These are phyloP conservation scores for Lasioglossum malachurum DNA, from an alignment of 2,888 invertebrate genomes.

Conservation along the genomic window DNA sequence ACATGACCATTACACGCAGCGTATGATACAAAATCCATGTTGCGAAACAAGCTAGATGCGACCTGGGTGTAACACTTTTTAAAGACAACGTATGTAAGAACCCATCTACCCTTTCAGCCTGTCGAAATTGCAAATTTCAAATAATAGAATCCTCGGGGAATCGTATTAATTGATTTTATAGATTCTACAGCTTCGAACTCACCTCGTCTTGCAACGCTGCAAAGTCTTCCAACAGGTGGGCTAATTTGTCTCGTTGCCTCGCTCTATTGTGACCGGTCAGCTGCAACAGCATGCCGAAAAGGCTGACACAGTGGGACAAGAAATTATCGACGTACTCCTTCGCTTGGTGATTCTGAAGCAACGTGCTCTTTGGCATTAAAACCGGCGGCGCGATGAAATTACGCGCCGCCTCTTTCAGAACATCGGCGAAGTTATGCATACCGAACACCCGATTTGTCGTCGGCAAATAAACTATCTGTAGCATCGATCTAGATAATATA, in stretches of 20 bases:
- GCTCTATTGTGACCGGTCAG: slow-evolving; percentile 98
- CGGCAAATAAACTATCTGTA: slow-evolving; percentile 92
- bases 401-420: slow-evolving; percentile 93
- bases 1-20: slow-evolving; percentile 96
- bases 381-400: slow-evolving; percentile 96
- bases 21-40: slow-evolving; percentile 99
- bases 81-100: slow-evolving; percentile 90
- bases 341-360: slow-evolving; percentile 90
- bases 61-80: slow-evolving; percentile 89
- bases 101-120: slow-evolving; percentile 96
- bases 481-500: slow-evolving; percentile 95
- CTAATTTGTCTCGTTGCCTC: slow-evolving; percentile 96
- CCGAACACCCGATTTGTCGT: slow-evolving; percentile 86
- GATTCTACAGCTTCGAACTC: slow-evolving; percentile 36
- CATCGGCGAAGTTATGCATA: slow-evolving; percentile 89
- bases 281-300: slow-evolving; percentile 94
- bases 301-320: slow-evolving; percentile 93
- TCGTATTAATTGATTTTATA: slow-evolving; percentile 20
- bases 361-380: slow-evolving; percentile 90
- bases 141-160: slow-evolving; percentile 8
- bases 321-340: slow-evolving; percentile 96
- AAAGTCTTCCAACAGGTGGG: slow-evolving; percentile 95
- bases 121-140: slow-evolving; percentile 46
- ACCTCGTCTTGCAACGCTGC: slow-evolving; percentile 97
- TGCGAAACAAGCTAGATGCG: slow-evolving; percentile 94